Percentiles rank a stretch among this genome's conserved stretches.
These are phyloP conservation scores for Semaprochilodus insignis DNA, from an alignment of 2,797 vertebrate genomes.

Conservation along the genomic window DNA sequence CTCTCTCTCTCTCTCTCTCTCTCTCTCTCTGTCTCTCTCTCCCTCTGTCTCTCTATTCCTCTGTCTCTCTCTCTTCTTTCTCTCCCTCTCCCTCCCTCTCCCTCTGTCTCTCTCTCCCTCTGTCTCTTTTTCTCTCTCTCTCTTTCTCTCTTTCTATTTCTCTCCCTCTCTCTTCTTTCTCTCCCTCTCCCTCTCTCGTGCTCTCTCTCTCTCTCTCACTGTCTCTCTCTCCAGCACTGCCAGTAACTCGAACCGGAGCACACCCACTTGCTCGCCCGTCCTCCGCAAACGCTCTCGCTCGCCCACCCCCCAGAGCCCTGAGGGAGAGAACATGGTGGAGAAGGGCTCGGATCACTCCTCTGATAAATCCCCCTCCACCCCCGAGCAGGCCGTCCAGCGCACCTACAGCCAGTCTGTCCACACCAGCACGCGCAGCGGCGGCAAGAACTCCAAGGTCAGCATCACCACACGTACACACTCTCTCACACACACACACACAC, in stretches of 20 bases:
- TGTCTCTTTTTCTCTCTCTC: no score
- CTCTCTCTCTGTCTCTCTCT: no score
- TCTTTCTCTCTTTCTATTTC: no score
- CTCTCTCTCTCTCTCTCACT: not conserved
- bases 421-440: slow-evolving; percentile 78
- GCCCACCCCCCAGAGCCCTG: slow-evolving; percentile 81
- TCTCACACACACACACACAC: slow-evolving; percentile 16
- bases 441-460: slow-evolving; percentile 91
- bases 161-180: no score
- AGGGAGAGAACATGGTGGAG: slow-evolving; percentile 89
- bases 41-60: no score
- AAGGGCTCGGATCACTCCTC: slow-evolving; percentile 87
- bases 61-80: no score
- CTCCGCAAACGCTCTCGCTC: slow-evolving; percentile 89
- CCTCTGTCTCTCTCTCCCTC: no score
- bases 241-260: slow-evolving; percentile 93
- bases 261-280: slow-evolving; percentile 89
- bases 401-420: slow-evolving; percentile 79
- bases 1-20: no score
- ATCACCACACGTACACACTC: not conserved
- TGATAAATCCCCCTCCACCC: slow-evolving; percentile 88
- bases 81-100: no score
- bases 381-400: slow-evolving; percentile 85
- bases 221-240: slow-evolving; percentile 80
- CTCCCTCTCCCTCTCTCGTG: not conserved